Conservation (phyloP, 2,113 vertebrate genomes). For the Theristicus caerulescens region DNA sequence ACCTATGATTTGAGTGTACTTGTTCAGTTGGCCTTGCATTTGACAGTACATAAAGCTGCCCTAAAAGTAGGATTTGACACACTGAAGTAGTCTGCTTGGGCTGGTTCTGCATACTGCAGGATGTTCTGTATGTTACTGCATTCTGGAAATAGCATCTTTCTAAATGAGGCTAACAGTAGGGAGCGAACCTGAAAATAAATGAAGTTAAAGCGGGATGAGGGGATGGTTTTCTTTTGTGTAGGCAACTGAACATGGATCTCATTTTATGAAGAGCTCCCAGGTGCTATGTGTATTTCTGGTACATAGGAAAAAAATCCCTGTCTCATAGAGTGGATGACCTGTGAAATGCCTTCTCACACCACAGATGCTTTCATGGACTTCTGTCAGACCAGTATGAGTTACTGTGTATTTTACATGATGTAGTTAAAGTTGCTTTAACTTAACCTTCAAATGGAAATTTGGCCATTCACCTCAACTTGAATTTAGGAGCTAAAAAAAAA, state of each 20-base stretch:
- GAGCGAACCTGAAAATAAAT: neutral
- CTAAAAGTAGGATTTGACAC: neutral
- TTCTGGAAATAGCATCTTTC: neutral
- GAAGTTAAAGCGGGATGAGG: neutral
- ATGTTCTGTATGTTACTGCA: neutral
- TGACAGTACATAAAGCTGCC: neutral
- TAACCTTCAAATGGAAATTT: constrained; percentile 11
- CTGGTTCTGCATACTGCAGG: neutral
- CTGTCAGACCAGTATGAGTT: neutral
- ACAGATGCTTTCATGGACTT: neutral
- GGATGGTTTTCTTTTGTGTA: neutral
- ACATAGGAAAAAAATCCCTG: neutral
- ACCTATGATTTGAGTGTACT: neutral
- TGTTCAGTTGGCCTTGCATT: neutral
- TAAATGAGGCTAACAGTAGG: neutral
- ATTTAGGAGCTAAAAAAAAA: neutral
- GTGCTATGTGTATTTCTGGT: fast-evolving
- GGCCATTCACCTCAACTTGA: neutral
- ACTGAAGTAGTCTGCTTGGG: neutral
- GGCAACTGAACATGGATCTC: neutral
- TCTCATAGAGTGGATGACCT: neutral
- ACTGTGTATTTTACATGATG: neutral
- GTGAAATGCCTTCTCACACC: neutral
- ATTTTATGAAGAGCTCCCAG: neutral
- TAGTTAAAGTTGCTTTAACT: neutral